These are phyloP conservation scores for Diarsia mendica DNA, from an alignment of 2,888 invertebrate genomes.

Conservation along the genomic window DNA sequence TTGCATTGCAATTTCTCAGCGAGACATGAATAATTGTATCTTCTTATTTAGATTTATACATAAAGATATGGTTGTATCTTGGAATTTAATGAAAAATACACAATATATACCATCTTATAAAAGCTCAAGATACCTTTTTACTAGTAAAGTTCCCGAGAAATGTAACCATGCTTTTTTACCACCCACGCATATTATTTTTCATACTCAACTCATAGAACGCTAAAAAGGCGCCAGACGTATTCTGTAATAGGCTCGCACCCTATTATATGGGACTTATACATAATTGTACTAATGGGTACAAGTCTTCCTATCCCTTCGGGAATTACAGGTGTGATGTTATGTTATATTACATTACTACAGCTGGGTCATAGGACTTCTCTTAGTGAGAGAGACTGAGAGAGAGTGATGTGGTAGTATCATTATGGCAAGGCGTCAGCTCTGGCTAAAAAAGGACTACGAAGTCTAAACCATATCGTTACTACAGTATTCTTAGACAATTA, in stretches of 20 bases:
- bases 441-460: no score
- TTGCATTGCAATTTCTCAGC: constrained; percentile 39
- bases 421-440: no score
- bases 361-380: no score
- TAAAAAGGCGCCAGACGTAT: background rate
- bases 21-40: constrained; percentile 48
- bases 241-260: no score
- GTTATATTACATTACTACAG: no score
- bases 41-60: constrained; percentile 39
- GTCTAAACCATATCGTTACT: background rate
- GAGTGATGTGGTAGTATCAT: no score
- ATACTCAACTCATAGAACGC: background rate
- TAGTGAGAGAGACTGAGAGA: no score
- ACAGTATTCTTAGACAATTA: background rate
- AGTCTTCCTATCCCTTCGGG: no score
- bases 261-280: no score
- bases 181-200: background rate
- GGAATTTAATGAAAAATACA: background rate
- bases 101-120: background rate
- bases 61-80: constrained; percentile 14
- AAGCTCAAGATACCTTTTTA: background rate
- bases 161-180: background rate
- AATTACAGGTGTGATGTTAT: no score
- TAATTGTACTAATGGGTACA: no score
- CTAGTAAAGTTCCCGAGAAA: background rate